These are phyloP conservation scores for Otocyon megalotis DNA, from an alignment of 2,113 vertebrate species.

Conservation along the genomic window DNA sequence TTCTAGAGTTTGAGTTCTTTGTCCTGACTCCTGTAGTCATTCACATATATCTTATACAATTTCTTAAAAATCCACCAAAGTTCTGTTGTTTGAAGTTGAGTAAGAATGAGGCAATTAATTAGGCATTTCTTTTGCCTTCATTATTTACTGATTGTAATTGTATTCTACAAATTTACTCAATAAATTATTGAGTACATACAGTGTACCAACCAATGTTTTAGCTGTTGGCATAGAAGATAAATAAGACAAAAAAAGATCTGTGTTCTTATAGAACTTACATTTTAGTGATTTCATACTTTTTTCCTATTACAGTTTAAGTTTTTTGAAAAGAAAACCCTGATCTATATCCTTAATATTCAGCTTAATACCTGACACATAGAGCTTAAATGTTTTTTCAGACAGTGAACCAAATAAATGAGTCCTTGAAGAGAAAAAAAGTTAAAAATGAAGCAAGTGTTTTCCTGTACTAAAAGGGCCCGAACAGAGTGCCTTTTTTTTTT, in stretches of 20 bases:
- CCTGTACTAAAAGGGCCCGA: neutral
- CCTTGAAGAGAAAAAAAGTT: conserved; percentile 33
- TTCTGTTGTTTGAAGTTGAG: conserved; percentile 11
- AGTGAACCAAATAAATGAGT: conserved; percentile 35
- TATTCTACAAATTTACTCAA: neutral
- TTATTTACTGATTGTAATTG: neutral
- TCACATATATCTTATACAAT: neutral
- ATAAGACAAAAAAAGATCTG: neutral
- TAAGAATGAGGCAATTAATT: neutral
- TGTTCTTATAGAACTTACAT: neutral
- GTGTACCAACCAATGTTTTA: neutral
- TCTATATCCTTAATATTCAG: neutral
- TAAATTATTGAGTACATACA: neutral
- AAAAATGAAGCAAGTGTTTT: conserved; percentile 29
- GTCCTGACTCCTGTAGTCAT: neutral
- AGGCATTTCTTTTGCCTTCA: neutral
- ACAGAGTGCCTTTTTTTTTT: neutral
- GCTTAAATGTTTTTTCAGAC: conserved; percentile 29
- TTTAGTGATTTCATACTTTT: conserved; percentile 37
- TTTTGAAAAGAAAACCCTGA: neutral
- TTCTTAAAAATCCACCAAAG: neutral
- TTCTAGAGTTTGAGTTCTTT: conserved; percentile 13
- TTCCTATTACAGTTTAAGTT: neutral
- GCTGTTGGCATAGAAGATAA: neutral
- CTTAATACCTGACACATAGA: neutral